phyloP scores from a whole-genome alignment of 2,113 vertebrate genomes.

The Podocnemis expansa region DNA sequence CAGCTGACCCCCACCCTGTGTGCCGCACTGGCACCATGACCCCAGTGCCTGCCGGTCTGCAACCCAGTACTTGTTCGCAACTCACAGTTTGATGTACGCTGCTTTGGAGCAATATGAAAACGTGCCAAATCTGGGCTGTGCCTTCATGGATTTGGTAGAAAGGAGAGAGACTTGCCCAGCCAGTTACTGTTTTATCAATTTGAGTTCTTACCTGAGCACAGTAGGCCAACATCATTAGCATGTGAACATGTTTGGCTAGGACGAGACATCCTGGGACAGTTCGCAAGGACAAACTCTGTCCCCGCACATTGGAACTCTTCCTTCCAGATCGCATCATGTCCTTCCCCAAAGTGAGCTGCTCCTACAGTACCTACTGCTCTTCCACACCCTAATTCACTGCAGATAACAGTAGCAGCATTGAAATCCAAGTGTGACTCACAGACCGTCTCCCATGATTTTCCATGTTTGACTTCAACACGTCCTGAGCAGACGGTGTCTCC shows the following conservation, averaged over 20 bases:
- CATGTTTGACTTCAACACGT: conserved; percentile 71
- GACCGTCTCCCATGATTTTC: conserved; percentile 60
- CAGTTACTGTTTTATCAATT: not conserved
- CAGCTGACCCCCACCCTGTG: too few relatives aligned
- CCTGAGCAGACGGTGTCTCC: conserved; percentile 75
- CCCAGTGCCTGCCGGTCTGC: too few relatives aligned
- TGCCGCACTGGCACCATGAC: too few relatives aligned
- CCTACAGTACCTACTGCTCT: conserved; percentile 31
- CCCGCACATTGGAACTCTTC: conserved; percentile 76
- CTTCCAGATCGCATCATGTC: conserved; percentile 65
- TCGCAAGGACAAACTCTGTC: conserved; percentile 59
- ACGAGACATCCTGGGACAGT: conserved; percentile 59
- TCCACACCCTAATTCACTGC: conserved; percentile 76
- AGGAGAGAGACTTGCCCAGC: not conserved
- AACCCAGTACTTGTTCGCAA: too few relatives aligned
- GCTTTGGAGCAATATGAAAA: not conserved
- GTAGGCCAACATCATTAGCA: conserved; percentile 56
- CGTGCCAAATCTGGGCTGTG: not conserved
- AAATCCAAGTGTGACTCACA: conserved; percentile 76
- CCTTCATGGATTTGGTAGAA: not conserved
- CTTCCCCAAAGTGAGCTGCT: conserved; percentile 55
- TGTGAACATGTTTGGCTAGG: conserved; percentile 39
- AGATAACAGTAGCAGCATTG: conserved; percentile 74
- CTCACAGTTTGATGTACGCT: too few relatives aligned
- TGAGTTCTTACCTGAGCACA: conserved; percentile 78